Conservation (phyloP, 2,888 invertebrate species). For the Platycnemis pennipes region DNA sequence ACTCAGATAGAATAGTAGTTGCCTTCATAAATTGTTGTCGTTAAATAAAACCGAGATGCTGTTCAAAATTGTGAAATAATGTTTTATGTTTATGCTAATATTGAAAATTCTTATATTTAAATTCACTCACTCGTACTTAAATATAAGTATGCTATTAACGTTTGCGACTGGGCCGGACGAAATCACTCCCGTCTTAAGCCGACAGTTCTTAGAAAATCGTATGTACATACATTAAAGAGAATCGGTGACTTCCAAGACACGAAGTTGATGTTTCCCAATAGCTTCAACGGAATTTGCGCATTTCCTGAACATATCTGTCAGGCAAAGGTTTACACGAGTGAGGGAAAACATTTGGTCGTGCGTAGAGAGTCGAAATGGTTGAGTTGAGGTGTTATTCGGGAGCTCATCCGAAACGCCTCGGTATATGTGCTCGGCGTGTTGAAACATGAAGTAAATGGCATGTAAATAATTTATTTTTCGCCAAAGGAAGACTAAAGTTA, state of each 20-base stretch:
- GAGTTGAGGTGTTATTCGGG: neutral
- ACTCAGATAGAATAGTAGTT: too few relatives aligned
- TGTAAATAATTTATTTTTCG: neutral
- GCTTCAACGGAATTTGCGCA: neutral
- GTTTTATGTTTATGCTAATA: too few relatives aligned
- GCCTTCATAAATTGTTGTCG: too few relatives aligned
- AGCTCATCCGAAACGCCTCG: neutral
- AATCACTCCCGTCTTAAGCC: too few relatives aligned
- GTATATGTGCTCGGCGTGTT: neutral
- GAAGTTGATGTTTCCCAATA: neutral
- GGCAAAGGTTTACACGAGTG: neutral
- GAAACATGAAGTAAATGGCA: neutral
- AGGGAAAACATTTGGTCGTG: neutral
- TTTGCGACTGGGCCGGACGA: too few relatives aligned
- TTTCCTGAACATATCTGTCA: neutral
- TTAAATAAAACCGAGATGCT: too few relatives aligned
- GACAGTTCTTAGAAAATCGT: neutral
- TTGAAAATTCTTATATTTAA: too few relatives aligned
- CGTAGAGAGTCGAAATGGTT: neutral
- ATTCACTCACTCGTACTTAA: too few relatives aligned
- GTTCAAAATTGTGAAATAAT: too few relatives aligned
- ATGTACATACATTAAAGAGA: neutral
- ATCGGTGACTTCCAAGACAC: neutral
- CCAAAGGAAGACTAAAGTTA: neutral
- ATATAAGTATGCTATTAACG: too few relatives aligned